phyloP scores from a whole-genome alignment of 2,797 vertebrate species.

The Falco columbarius region DNA sequence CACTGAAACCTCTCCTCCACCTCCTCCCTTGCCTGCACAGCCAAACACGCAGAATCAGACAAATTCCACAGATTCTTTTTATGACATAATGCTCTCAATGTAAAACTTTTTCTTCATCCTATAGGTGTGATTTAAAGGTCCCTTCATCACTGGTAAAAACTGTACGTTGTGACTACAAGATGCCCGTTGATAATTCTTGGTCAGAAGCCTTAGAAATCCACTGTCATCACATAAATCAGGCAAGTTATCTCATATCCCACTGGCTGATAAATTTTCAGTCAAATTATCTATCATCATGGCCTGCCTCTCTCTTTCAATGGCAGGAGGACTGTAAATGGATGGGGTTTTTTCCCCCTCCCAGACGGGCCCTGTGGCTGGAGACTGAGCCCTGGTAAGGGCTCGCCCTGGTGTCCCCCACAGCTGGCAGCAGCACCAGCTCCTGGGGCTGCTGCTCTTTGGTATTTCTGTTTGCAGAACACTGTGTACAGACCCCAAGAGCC shows the following conservation, averaged over 20 bases:
- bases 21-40: not conserved
- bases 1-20: not conserved
- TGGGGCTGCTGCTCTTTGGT: not conserved
- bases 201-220: not conserved
- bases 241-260: not conserved
- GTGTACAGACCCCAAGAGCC: not conserved
- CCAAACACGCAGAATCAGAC: not conserved
- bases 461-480: not conserved
- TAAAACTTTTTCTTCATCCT: not conserved
- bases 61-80: not conserved
- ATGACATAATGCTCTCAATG: not conserved
- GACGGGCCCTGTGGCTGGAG: not conserved
- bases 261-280: not conserved
- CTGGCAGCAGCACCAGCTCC: not conserved
- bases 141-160: not conserved
- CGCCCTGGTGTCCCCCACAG: not conserved
- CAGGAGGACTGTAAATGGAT: not conserved
- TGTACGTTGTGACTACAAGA: not conserved
- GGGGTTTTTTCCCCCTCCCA: not conserved
- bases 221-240: not conserved
- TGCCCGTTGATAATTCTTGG: not conserved
- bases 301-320: not conserved
- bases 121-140: not conserved
- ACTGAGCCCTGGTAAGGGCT: not conserved
- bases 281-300: not conserved